A percentile compares a stretch with the other conserved stretches of the same genome.
phyloP scores from a whole-genome alignment of 2,888 invertebrate genomes.

The Chrysotoxum bicinctum region DNA sequence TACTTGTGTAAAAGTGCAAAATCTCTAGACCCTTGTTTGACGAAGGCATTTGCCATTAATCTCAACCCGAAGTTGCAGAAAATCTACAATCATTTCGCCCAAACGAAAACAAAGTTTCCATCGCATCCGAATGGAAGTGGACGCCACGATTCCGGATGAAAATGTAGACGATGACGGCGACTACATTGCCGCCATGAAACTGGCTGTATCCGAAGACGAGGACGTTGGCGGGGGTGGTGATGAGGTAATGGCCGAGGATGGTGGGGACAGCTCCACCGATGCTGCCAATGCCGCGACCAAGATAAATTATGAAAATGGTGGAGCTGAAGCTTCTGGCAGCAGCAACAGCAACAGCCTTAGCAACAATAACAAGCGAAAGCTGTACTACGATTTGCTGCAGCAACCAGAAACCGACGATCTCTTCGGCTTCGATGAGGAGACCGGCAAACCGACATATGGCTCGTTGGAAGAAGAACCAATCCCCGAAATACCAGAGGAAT shows the following conservation, averaged over 20 bases:
- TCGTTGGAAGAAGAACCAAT: not conserved
- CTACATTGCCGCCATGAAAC: constrained; percentile 61
- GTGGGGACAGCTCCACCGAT: constrained; percentile 47
- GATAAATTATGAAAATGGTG: constrained; percentile 60
- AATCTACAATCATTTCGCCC: constrained; percentile 76
- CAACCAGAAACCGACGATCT: constrained; percentile 15
- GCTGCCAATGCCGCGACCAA: constrained; percentile 13
- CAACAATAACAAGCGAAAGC: constrained; percentile 38
- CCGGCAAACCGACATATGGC: constrained; percentile 36
- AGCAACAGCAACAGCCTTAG: constrained; percentile 16
- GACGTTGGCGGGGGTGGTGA: constrained; percentile 33
- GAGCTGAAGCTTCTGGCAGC: constrained; percentile 30
- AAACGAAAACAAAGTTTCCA: constrained; percentile 77
- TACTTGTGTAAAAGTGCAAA: constrained; percentile 15
- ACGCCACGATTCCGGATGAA: constrained; percentile 72
- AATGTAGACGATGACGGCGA: constrained; percentile 58
- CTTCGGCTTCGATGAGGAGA: constrained; percentile 50
- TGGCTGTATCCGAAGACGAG: constrained; percentile 61
- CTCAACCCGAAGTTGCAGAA: constrained; percentile 20
- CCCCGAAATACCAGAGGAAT: not conserved
- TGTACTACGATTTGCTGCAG: constrained; percentile 13
- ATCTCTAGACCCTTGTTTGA: not conserved
- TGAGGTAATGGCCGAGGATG: constrained; percentile 1
- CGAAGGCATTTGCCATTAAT: constrained; percentile 12
- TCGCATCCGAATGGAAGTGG: constrained; percentile 77